Base-by-base conservation (phyloP, 2,113 vertebrate genomes). In the Zingel zingel region DNA sequence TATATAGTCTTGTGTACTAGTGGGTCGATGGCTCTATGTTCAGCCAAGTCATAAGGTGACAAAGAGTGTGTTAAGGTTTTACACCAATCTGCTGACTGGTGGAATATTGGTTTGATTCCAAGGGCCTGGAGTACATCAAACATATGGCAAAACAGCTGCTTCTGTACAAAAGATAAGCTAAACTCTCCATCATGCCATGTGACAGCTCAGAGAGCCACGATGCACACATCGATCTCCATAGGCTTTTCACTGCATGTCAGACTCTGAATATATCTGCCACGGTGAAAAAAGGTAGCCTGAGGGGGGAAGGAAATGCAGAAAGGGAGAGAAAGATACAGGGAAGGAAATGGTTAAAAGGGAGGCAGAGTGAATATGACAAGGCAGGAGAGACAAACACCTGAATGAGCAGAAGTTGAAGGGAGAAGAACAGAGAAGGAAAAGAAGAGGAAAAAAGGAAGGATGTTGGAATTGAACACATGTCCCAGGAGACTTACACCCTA, bases 101-200 rank as follows among this genome's bases (percentile, higher is more conserved):
- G 69, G 85, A 83, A 79, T 84, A 79, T 89, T 92, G 87, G 87
- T 91, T 71, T 51, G 77, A 77, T 82, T 87, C 87, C 69, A 83
- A 80, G 53, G 85, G 79, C 80, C 67, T 11, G 71, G 77, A 88
- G 88, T 92, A 82, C 86, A 91, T 88, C 79, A 89, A 81, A 88
- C 89, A 90, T 86, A 87, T 77, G 80, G 85, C 74, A 82, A 90
- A 89, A 91, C 90, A 91, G 85, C 84, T 91, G 87, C 85, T 83
- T 77, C 89, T 48, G 43, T 74, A 50, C 53, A 19, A 82, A 88
- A 87, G 90, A 88, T 85, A 90, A 91, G 89, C 85, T 89, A 84
- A 92, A 77, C 81, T 83, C 85, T 93, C 87, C 89, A 91, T 93
- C 90, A 89, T 78, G 77, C 74, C 67, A 83, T 74, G 77, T 88